A percentile compares a stretch with the other conserved stretches of the same genome.
Evolutionary conservation across 2,113 vertebrate species (phyloP).

Genomic region (Cyanoramphus novaezelandiae): DNA sequence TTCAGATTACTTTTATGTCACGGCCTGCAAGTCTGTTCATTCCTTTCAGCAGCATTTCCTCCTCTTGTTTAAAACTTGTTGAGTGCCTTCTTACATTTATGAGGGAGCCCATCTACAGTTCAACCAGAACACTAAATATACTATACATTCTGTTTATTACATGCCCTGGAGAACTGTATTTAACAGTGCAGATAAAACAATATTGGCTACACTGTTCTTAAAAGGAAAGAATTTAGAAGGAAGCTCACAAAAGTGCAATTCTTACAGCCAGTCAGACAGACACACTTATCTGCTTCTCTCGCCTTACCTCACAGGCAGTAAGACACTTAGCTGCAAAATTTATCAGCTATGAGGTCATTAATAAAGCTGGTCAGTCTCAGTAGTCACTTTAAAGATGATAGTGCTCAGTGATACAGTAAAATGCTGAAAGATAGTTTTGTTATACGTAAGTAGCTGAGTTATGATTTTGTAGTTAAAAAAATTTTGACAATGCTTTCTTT

Average conservation of each 20-base stretch:
- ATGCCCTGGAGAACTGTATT: constrained; percentile 8
- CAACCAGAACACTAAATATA: constrained; percentile 41
- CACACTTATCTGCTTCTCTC: constrained; percentile 9
- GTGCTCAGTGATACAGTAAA: constrained; percentile 38
- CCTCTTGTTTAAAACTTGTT: constrained; percentile 58
- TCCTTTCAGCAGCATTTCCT: constrained; percentile 36
- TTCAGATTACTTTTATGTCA: constrained; percentile 30
- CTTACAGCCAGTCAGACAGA: constrained; percentile 36
- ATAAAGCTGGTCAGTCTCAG: constrained; percentile 63
- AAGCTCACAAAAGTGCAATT: constrained; percentile 48
- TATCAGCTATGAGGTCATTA: constrained; percentile 66
- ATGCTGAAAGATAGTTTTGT: constrained; percentile 55
- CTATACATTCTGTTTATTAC: constrained; percentile 29
- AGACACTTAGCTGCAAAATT: constrained; percentile 52
- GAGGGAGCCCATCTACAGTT: constrained; percentile 38
- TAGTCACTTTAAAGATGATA: constrained; percentile 60
- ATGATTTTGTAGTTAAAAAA: constrained; percentile 23
- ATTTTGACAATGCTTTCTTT: constrained; percentile 45
- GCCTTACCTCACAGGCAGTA: constrained; percentile 48
- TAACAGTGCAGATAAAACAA: background rate
- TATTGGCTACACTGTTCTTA: background rate
- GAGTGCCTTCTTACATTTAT: constrained; percentile 60
- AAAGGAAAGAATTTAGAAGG: constrained; percentile 5
- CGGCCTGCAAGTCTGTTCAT: background rate
- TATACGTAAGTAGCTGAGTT: constrained; percentile 18